phyloP scores from a whole-genome alignment of 2,113 vertebrate genomes.

The Microtus pennsylvanicus region DNA sequence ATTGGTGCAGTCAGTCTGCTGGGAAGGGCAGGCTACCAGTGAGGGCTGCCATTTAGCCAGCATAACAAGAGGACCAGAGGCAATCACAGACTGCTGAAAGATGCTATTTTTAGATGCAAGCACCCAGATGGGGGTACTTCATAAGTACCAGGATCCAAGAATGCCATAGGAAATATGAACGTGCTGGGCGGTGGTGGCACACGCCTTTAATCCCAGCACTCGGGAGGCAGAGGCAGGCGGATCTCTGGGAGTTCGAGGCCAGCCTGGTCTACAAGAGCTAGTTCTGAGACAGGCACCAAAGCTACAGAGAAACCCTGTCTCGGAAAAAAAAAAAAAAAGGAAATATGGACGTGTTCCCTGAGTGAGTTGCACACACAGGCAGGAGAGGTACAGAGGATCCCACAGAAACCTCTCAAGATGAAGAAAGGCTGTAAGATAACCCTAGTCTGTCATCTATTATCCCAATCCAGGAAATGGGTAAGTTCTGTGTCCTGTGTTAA shows the following conservation, averaged over 20 bases:
- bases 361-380: not conserved
- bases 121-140: not conserved
- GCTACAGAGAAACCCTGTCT: too few relatives aligned
- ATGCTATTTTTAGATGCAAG: not conserved
- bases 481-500: not conserved
- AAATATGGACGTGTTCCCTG: not conserved
- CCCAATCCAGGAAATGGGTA: not conserved
- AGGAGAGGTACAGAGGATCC: not conserved
- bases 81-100: not conserved
- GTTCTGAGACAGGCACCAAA: too few relatives aligned
- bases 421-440: not conserved
- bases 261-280: too few relatives aligned
- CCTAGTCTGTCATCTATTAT: not conserved
- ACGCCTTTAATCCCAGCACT: too few relatives aligned
- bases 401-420: not conserved
- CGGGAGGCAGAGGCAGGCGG: too few relatives aligned
- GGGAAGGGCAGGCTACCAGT: rapidly evolving
- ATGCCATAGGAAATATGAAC: rapidly evolving
- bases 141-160: not conserved
- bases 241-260: too few relatives aligned
- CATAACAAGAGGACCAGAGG: not conserved
- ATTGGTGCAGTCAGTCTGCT: not conserved
- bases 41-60: not conserved
- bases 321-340: too few relatives aligned
- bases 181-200: too few relatives aligned